These are phyloP conservation scores for Harpagoxenus sublaevis DNA, from an alignment of 2,888 invertebrate genomes.

Conservation along the genomic window DNA sequence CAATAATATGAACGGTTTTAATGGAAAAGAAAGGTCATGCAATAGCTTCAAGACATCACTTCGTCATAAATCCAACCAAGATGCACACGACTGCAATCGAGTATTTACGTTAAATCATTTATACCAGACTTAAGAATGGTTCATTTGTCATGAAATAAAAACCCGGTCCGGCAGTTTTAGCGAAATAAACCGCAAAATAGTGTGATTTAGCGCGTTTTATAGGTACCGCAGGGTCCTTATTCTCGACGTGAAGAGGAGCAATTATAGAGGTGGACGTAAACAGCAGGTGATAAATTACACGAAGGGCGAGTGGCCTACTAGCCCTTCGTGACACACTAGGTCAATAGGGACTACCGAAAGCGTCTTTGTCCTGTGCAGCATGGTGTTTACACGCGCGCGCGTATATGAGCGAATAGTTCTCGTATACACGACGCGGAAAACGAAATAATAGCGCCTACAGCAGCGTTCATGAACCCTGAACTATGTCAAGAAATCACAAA, in stretches of 20 bases:
- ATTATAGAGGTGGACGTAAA: conserved; percentile 46
- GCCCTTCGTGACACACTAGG: conserved; percentile 32
- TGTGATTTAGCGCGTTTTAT: conserved; percentile 29
- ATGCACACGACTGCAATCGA: conserved; percentile 16
- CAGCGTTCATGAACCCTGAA: not conserved
- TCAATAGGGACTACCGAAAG: conserved; percentile 42
- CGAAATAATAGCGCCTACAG: conserved; percentile 31
- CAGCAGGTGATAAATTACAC: conserved; percentile 43
- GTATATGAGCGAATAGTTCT: conserved; percentile 26
- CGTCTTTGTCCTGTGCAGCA: conserved; percentile 47
- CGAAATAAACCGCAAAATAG: conserved; percentile 20
- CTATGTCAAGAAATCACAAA: not conserved
- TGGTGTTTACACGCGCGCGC: conserved; percentile 36
- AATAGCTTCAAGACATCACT: not conserved
- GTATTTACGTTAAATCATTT: conserved; percentile 15
- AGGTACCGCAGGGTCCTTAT: not conserved
- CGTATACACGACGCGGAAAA: not conserved
- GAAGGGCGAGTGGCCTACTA: conserved; percentile 27
- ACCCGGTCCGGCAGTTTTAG: not conserved
- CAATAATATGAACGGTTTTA: not conserved
- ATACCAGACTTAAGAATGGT: not conserved
- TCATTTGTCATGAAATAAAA: conserved; percentile 15
- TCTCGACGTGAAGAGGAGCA: conserved; percentile 12
- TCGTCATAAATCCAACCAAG: not conserved
- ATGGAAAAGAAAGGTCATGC: not conserved